Conservation (phyloP, 2,888 invertebrate genomes). For the Palloptera scutellata region DNA sequence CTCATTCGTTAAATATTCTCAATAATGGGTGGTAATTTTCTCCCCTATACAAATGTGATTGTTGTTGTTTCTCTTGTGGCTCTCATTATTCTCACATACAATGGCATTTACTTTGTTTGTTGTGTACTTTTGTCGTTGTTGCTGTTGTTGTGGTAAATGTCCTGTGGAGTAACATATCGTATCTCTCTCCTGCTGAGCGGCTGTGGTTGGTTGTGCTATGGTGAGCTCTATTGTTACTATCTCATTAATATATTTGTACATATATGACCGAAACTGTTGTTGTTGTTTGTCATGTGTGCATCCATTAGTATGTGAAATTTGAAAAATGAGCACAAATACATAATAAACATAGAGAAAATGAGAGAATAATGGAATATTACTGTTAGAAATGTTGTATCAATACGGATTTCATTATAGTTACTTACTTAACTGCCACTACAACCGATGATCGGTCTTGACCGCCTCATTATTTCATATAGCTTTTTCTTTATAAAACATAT, state of each 20-base stretch:
- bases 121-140: not conserved
- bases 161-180: not conserved
- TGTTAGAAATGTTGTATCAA: too few species aligned
- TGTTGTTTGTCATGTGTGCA: not conserved
- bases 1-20: not conserved
- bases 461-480: too few species aligned
- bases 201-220: conserved; percentile 2
- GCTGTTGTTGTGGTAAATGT: not conserved
- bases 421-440: too few species aligned
- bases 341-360: not conserved
- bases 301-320: not conserved
- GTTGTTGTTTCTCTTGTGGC: not conserved
- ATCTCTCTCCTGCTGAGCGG: not conserved
- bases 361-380: too few species aligned
- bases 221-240: not conserved
- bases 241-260: not conserved
- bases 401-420: too few species aligned
- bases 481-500: too few species aligned
- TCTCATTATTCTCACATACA: not conserved
- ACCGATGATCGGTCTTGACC: too few species aligned
- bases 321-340: not conserved
- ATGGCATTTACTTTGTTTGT: not conserved
- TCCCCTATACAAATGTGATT: not conserved
- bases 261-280: not conserved
- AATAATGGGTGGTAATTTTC: too few species aligned